Base-by-base conservation (phyloP, 2,113 vertebrate species). In the Cnemophilus loriae region DNA sequence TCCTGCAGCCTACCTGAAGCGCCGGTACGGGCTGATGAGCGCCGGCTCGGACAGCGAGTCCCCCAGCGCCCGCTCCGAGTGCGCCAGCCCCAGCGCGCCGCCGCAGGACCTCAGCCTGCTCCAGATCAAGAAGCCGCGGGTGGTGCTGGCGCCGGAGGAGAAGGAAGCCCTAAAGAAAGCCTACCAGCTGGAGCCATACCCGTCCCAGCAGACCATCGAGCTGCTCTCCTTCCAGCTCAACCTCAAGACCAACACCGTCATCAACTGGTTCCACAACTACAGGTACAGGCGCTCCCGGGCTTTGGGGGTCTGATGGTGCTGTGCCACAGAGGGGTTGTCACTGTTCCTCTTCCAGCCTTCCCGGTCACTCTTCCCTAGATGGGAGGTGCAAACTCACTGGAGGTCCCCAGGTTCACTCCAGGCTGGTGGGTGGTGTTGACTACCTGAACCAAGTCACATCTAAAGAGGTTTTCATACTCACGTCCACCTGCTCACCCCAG, bases 211-310 rank as follows among this genome's bases (percentile, higher is more conserved):
- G 97, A 99, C 99, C 94, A 99, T 99, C 2, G 99, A 99, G 97
- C 97, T 99, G 84, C 98, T 99, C 44, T 99, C 99, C 32, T 98
- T 99, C 65, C 99, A 99, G 96, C 99, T 99, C 90, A 99, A 99
- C 96, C 99, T 99, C 89, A 99, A 99, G 97, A 99, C 99, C 94
- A 99, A 99, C 98, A 99, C 99, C 0, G 99, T 99, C 97, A 99
- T 99, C 98, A 99, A 99, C 97, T 99, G 99, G 99, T 99, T 99
- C 97, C 99, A 99, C 97, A 99, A 99, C 97, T 99, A 99, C 98
- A 99, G 99, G 99, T 99, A 95, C 0, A 4, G 42, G 6, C 0
- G 0, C 30, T 67, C 24, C 3, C 0, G 1, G 49, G 23, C 22
- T 93, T 60, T 2, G 4, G 61, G 14, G 1, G 0, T 32, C 20